Evolutionary conservation across 2,888 invertebrate genomes (phyloP).

Genomic region (Drosophila setosimentum): DNA sequence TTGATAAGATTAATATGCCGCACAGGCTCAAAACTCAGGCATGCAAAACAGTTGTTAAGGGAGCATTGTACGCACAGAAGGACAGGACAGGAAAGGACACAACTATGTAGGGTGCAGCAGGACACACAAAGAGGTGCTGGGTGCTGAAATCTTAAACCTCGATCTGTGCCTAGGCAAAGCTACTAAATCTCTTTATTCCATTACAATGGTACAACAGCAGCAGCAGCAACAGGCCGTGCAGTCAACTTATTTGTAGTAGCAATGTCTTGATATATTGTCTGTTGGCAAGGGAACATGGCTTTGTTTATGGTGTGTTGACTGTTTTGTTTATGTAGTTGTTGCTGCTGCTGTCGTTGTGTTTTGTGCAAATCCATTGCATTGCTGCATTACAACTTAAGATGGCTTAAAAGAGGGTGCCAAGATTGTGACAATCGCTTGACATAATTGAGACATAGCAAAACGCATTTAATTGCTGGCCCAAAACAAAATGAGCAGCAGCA

Average conservation of each 20-base stretch:
- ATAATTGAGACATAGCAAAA: constrained; percentile 82
- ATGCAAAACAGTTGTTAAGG: constrained; percentile 70
- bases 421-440: constrained; percentile 72
- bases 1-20: constrained; percentile 79
- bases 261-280: constrained; percentile 76
- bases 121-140: constrained; percentile 31
- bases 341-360: constrained; percentile 21
- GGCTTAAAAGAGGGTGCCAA: constrained; percentile 35
- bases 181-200: constrained; percentile 79
- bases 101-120: constrained; percentile 23
- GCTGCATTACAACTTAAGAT: constrained; percentile 31
- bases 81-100: constrained; percentile 37
- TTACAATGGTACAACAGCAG: constrained; percentile 52
- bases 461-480: constrained; percentile 52
- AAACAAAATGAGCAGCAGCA: neutral
- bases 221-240: constrained; percentile 28
- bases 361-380: constrained; percentile 36
- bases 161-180: constrained; percentile 58
- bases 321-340: constrained; percentile 67
- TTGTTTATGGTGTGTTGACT: constrained; percentile 70
- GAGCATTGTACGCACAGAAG: constrained; percentile 78
- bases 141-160: constrained; percentile 40
- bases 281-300: constrained; percentile 18
- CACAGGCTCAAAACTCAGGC: constrained; percentile 57
- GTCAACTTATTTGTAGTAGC: constrained; percentile 75